Percentiles rank a stretch among this genome's conserved stretches.
Conservation (phyloP, 2,888 invertebrate genomes). For the Odontothrips loti region DNA sequence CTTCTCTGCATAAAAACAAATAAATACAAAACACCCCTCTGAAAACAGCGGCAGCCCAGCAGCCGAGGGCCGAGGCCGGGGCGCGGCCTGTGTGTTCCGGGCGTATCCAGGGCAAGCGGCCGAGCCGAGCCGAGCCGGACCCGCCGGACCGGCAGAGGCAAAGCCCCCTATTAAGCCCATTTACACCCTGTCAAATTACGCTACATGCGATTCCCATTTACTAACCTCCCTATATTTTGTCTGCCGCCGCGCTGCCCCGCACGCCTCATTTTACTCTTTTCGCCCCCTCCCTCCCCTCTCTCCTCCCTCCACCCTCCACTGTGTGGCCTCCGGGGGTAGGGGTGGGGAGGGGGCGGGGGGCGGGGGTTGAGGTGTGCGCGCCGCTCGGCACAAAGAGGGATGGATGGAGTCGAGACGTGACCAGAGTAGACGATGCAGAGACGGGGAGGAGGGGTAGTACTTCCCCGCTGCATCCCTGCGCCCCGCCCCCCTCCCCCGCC, state of each 20-base stretch:
- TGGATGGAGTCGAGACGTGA: conserved; percentile 24
- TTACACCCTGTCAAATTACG: conserved; percentile 26
- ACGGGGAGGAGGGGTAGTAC: not conserved
- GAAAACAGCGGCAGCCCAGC: too few relatives aligned
- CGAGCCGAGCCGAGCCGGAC: not conserved
- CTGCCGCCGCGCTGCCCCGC: not conserved
- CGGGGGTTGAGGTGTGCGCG: not conserved
- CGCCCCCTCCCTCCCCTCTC: not conserved
- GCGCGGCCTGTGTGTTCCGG: not conserved
- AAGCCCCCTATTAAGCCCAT: conserved; percentile 22
- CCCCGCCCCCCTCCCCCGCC: not conserved
- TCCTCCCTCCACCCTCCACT: not conserved
- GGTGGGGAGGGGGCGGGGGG: not conserved
- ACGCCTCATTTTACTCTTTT: conserved; percentile 12
- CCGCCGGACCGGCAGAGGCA: not conserved
- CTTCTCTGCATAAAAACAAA: too few relatives aligned
- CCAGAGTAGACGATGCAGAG: not conserved
- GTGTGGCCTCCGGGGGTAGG: not conserved
- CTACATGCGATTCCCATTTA: conserved; percentile 26
- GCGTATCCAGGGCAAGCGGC: too few relatives aligned
- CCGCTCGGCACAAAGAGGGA: conserved; percentile 8
- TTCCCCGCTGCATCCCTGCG: not conserved
- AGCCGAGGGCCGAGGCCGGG: not conserved
- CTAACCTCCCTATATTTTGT: conserved; percentile 15
- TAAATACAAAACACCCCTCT: too few relatives aligned